Conservation (phyloP, 2,888 invertebrate genomes). For the Melieria picta region DNA sequence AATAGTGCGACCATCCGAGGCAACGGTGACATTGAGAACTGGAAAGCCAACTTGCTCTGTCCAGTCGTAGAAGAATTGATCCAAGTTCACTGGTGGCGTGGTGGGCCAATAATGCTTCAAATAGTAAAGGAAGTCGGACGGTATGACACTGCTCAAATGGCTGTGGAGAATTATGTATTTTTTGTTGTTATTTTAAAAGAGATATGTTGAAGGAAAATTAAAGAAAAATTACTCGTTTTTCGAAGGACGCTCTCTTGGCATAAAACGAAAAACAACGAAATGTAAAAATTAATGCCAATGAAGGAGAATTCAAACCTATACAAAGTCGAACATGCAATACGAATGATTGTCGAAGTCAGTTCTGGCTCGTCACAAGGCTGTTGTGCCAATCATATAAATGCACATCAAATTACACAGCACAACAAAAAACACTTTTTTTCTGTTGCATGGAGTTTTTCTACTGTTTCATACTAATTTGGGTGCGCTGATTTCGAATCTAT, state of each 20-base stretch:
- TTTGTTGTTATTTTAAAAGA: neutral
- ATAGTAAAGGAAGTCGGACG: slow-evolving; percentile 68
- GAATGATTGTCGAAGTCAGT: no score
- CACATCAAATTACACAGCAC: no score
- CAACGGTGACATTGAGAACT: slow-evolving; percentile 68
- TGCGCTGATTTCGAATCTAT: no score
- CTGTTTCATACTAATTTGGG: no score
- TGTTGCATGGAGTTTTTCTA: no score
- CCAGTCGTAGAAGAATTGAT: slow-evolving; percentile 69
- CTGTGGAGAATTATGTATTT: slow-evolving; percentile 40
- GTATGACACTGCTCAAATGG: slow-evolving; percentile 62
- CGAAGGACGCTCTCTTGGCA: no score
- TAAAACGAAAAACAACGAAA: neutral
- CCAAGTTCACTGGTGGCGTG: slow-evolving; percentile 53
- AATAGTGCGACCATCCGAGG: slow-evolving; percentile 29
- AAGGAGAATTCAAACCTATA: neutral
- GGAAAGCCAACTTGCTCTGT: slow-evolving; percentile 75
- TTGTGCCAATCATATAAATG: no score
- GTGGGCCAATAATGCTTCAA: slow-evolving; percentile 63
- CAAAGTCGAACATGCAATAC: neutral
- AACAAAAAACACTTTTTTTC: no score
- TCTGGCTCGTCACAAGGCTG: no score
- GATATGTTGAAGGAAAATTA: no score
- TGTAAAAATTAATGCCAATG: no score
- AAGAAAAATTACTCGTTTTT: no score